Conservation (phyloP, 1,140 invertebrate species). For the Heterodera carotae region DNA sequence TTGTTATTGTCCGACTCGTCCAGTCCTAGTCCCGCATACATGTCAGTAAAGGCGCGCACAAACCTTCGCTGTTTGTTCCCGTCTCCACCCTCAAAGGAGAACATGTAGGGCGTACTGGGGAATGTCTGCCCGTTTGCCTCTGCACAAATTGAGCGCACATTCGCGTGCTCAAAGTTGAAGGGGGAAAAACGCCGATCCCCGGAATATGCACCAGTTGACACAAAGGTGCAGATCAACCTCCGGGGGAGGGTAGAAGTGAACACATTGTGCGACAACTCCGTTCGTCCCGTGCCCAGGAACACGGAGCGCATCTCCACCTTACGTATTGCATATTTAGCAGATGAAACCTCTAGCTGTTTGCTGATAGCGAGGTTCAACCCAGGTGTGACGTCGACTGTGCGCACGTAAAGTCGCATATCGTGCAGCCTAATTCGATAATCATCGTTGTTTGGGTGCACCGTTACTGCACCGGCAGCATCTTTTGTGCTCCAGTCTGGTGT, state of each 20-base stretch:
- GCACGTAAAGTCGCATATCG: slow-evolving; percentile 21
- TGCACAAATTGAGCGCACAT: slow-evolving; percentile 28
- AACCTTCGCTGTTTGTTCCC: neutral
- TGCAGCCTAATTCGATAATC: slow-evolving; percentile 22
- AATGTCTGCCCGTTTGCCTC: slow-evolving; percentile 30
- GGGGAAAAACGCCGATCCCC: slow-evolving; percentile 8
- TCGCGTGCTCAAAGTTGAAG: slow-evolving; percentile 38
- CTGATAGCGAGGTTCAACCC: slow-evolving; percentile 34
- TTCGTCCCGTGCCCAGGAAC: slow-evolving; percentile 13
- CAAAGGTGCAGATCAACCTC: slow-evolving; percentile 24
- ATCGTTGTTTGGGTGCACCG: neutral
- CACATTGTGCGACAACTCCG: slow-evolving; percentile 19
- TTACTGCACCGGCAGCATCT: too few relatives aligned
- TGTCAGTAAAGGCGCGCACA: slow-evolving; percentile 37
- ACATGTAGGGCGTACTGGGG: slow-evolving; percentile 15
- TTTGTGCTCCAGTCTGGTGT: neutral
- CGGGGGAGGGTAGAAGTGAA: slow-evolving; percentile 20
- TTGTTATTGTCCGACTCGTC: slow-evolving; percentile 14
- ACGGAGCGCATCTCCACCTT: slow-evolving; percentile 25
- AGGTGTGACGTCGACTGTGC: neutral
- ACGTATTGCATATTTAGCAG: slow-evolving; percentile 26
- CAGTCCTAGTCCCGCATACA: slow-evolving; percentile 25
- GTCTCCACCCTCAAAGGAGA: slow-evolving; percentile 5
- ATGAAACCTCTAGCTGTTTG: slow-evolving; percentile 8
- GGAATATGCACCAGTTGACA: neutral